Base-by-base conservation (phyloP, 2,113 vertebrate species). In the Calyptommatus sinebrachiatus region DNA sequence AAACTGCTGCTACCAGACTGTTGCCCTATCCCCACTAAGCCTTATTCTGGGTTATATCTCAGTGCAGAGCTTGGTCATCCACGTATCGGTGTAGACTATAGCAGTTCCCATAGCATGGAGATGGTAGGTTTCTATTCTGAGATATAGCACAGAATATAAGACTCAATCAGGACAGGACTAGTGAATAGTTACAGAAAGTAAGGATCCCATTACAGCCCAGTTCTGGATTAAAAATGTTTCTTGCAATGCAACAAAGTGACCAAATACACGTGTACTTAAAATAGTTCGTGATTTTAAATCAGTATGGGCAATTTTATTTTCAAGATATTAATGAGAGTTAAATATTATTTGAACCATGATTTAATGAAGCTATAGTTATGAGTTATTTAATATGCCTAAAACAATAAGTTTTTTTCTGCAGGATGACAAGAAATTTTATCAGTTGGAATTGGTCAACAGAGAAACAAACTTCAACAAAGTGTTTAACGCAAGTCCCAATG, bases 381-480 rank as follows among this genome's bases (percentile, higher is more conserved):
- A 67, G 1, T 53, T 68, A 31, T 31, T 53, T 16, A 29, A 50
- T 26, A 72, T 79, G 29, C 7, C 66, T 65, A 18, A 67, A 73
- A 66, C 45, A 73, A 35, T 66, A 31, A 14, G 12, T 26, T 24
- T 62, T 78, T 70, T 87, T 92, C 88, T 41, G 87, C 96, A 99
- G 98, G 98, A 99, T 80, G 98, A 99, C 92, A 99, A 99, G 94
- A 99, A 99, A 93, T 98, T 98, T 94, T 99, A 97, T 96, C 98
- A 99, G 91, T 96, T 99, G 94, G 98, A 99, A 88, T 95, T 99
- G 91, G 96, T 99, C 94, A 99, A 99, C 95, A 95, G 98, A 89
- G 98, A 99, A 96, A 99, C 97, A 91, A 99, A 98, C 96, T 99
- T 99, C 96, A 99, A 99, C 96, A 99, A 99, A 95, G 95, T 99